phyloP scores from a whole-genome alignment of 2,113 vertebrate genomes.

The Laticauda laticaudata region DNA sequence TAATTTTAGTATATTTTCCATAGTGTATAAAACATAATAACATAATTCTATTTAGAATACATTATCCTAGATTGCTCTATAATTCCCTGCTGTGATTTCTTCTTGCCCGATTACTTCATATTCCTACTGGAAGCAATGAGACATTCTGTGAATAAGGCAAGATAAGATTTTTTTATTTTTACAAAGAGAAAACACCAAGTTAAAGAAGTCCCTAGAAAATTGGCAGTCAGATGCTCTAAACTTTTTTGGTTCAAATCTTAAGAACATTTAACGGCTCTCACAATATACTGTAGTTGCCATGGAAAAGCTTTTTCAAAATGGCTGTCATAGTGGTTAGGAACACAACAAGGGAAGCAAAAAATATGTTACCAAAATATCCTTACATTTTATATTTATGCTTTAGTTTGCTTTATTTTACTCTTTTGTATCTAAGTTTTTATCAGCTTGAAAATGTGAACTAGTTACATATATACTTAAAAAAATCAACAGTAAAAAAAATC shows the following conservation, averaged over 20 bases:
- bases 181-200: not conserved
- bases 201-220: not conserved
- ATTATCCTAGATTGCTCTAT: not conserved
- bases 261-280: not conserved
- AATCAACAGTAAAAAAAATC: too few relatives aligned
- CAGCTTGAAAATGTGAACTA: too few relatives aligned
- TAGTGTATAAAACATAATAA: not conserved
- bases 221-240: not conserved
- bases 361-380: not conserved
- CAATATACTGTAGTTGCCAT: not conserved
- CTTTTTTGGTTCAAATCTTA: not conserved
- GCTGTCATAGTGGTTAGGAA: not conserved
- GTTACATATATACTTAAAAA: too few relatives aligned
- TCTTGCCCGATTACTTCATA: not conserved
- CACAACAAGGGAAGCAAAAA: not conserved
- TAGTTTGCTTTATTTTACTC: too few relatives aligned
- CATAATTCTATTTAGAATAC: not conserved
- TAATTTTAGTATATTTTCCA: not conserved
- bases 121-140: not conserved
- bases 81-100: not conserved
- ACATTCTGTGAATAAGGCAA: not conserved
- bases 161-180: not conserved
- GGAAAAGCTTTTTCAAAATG: not conserved
- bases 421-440: too few relatives aligned
- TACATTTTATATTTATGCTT: too few relatives aligned